These are phyloP conservation scores for Rhagonycha lutea DNA, from an alignment of 2,888 invertebrate species.

Conservation along the genomic window DNA sequence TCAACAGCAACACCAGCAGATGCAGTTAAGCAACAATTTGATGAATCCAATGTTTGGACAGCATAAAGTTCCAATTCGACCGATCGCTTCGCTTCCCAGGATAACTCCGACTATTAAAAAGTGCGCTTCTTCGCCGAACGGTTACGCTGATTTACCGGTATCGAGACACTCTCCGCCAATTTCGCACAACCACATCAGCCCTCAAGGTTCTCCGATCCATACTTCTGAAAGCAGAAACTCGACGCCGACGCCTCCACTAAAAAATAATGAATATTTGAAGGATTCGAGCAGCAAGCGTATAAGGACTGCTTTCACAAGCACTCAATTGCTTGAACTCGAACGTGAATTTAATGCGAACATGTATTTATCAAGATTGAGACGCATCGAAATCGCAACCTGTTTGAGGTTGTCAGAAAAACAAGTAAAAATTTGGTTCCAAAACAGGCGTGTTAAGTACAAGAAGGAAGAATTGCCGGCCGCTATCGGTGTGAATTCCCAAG, in stretches of 20 bases:
- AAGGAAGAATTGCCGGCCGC: conserved; percentile 74
- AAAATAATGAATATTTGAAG: conserved; percentile 55
- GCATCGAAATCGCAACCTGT: conserved; percentile 92
- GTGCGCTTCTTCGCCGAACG: conserved; percentile 21
- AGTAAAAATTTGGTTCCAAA: conserved; percentile 95
- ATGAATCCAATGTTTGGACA: conserved; percentile 55
- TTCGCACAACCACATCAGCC: conserved; percentile 22
- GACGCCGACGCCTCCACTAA: conserved; percentile 60
- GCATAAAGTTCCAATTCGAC: conserved; percentile 46
- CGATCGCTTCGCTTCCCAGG: conserved; percentile 45
- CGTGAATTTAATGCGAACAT: conserved; percentile 88
- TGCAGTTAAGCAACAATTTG: conserved; percentile 36
- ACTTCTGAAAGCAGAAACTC: conserved; percentile 58
- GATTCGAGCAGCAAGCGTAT: conserved; percentile 82
- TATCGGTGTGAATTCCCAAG: conserved; percentile 23
- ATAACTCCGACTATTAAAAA: conserved; percentile 33
- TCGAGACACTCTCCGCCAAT: conserved; percentile 2
- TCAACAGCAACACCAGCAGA: conserved; percentile 59
- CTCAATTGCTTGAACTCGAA: conserved; percentile 84
- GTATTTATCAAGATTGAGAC: conserved; percentile 84
- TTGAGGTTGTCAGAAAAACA: conserved; percentile 90
- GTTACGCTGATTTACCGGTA: conserved; percentile 10
- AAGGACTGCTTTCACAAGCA: conserved; percentile 91
- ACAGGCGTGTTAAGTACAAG: conserved; percentile 90
- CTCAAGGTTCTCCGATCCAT: conserved; percentile 35